Conservation (phyloP, 2,888 invertebrate species). For the Drosophila recens region DNA sequence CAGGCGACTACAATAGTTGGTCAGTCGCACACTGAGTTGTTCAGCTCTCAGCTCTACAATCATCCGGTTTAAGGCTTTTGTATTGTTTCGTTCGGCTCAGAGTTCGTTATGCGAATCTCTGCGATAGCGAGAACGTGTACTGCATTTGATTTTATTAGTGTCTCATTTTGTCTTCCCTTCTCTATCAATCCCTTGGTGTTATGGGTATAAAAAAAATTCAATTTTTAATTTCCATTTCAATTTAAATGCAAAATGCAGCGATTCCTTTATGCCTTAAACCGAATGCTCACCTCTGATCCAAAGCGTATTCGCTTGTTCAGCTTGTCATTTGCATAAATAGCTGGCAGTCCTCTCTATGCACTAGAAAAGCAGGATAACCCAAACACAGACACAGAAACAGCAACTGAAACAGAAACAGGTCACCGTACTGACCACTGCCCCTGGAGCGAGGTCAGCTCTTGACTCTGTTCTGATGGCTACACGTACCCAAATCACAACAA, state of each 20-base stretch:
- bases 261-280: slow-evolving; percentile 30
- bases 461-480: slow-evolving; percentile 5
- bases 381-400: slow-evolving; percentile 10
- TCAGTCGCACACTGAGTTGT: neutral
- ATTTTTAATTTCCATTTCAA: slow-evolving; percentile 27
- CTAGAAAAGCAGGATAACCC: neutral
- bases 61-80: slow-evolving; percentile 13
- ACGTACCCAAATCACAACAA: slow-evolving; percentile 69
- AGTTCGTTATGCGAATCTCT: slow-evolving; percentile 11
- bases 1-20: neutral
- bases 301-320: slow-evolving; percentile 4
- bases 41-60: slow-evolving; percentile 10
- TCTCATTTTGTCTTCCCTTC: neutral
- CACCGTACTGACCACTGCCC: slow-evolving; percentile 41
- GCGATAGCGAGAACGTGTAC: slow-evolving; percentile 47
- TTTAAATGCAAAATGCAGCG: slow-evolving; percentile 40
- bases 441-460: slow-evolving; percentile 29
- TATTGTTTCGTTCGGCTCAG: slow-evolving; percentile 14
- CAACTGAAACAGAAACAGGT: slow-evolving; percentile 35
- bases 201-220: neutral
- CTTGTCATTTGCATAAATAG: slow-evolving; percentile 62
- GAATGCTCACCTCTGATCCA: neutral
- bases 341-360: slow-evolving; percentile 4
- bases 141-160: slow-evolving; percentile 27
- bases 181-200: neutral